phyloP scores from a whole-genome alignment of 2,888 invertebrate species.

The Pecten maximus region DNA sequence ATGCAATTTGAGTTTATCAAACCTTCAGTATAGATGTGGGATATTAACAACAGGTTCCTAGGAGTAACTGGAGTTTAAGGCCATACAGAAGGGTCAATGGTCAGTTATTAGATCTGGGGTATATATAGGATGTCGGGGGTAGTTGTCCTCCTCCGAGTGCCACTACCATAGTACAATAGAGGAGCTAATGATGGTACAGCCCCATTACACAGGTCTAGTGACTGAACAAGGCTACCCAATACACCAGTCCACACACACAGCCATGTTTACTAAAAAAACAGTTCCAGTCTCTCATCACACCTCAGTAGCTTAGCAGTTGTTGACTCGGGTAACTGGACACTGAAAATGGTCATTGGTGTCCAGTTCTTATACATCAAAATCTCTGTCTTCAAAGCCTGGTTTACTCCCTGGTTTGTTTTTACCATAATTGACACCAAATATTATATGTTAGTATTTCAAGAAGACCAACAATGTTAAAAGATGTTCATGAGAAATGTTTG shows the following conservation, averaged over 20 bases:
- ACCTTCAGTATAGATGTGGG: too few species aligned
- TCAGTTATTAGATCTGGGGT: too few species aligned
- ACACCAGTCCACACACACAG: neutral
- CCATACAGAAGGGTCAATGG: too few species aligned
- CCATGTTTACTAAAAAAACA: neutral
- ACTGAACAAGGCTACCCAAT: neutral
- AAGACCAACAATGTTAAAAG: neutral
- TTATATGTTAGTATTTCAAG: neutral
- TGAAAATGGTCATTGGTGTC: neutral
- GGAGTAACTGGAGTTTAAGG: too few species aligned
- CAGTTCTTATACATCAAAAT: neutral
- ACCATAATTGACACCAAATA: neutral
- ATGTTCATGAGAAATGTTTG: neutral
- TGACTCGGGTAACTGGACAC: conserved; percentile 30
- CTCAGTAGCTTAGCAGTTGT: neutral
- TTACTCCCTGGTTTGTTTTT: neutral
- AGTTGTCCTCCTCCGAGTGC: too few species aligned
- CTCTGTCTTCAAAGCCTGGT: neutral
- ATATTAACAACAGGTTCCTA: too few species aligned
- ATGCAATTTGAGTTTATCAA: too few species aligned
- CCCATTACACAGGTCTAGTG: too few species aligned
- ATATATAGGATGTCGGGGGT: too few species aligned
- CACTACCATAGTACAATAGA: too few species aligned
- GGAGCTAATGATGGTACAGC: too few species aligned
- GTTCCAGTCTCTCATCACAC: conserved; percentile 14